Conservation (phyloP, 2,113 vertebrate genomes). For the Murina feae region DNA sequence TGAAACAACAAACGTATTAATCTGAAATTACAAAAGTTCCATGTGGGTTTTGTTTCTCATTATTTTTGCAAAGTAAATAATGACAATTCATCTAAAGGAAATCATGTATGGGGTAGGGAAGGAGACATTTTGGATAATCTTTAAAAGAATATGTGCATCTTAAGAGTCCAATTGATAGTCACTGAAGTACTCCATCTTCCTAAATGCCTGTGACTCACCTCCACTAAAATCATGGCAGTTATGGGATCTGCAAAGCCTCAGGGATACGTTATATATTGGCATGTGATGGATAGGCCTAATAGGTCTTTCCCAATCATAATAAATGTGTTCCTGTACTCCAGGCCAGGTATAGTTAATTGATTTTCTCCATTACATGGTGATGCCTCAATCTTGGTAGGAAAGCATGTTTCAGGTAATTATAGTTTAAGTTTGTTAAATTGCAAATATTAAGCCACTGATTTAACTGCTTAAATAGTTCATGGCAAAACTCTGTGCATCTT, state of each 20-base stretch:
- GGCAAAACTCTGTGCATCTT: background rate
- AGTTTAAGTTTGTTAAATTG: background rate
- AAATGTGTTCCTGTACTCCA: background rate
- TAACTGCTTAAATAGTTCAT: background rate
- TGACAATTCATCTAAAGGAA: background rate
- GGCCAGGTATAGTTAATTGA: background rate
- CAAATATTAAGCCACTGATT: background rate
- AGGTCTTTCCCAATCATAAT: background rate
- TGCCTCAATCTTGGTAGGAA: background rate
- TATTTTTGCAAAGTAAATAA: slow-evolving; percentile 22
- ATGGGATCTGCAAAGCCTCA: background rate
- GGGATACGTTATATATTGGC: background rate
- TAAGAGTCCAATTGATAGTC: background rate
- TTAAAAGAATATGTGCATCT: background rate
- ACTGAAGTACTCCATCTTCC: background rate
- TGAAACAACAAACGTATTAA: background rate
- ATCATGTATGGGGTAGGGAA: background rate
- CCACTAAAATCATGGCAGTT: background rate
- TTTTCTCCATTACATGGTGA: background rate
- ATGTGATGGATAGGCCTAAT: background rate
- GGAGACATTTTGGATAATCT: background rate
- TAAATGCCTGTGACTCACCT: background rate
- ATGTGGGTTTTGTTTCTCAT: background rate
- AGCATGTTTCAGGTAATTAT: background rate
- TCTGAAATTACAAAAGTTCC: background rate